These are phyloP conservation scores for Limnodromus scolopaceus DNA, from an alignment of 2,797 vertebrate species.

Conservation along the genomic window DNA sequence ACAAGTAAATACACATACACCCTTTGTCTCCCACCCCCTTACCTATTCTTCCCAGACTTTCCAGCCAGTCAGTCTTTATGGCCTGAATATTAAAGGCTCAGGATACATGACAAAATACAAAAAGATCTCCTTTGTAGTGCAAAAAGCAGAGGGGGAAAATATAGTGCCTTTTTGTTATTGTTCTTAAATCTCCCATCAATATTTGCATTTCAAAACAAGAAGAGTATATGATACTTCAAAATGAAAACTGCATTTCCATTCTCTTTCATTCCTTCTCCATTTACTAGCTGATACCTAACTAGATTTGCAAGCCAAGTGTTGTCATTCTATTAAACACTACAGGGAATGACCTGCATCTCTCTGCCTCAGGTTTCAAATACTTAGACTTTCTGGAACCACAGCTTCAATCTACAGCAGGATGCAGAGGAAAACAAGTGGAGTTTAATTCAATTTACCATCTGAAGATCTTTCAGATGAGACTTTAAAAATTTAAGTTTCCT, in stretches of 20 bases:
- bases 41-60: neutral
- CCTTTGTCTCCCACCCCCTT: conserved; percentile 31
- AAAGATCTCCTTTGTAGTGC: neutral
- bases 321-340: neutral
- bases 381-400: neutral
- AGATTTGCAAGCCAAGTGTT: neutral
- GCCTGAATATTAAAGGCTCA: conserved; percentile 1
- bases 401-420: neutral
- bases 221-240: neutral
- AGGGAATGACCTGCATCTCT: neutral
- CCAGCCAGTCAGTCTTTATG: neutral
- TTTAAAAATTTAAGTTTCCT: neutral
- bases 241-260: conserved; percentile 10
- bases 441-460: neutral
- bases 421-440: neutral
- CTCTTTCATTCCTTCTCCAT: neutral
- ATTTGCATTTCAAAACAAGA: conserved; percentile 41
- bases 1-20: conserved; percentile 29
- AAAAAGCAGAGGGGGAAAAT: neutral
- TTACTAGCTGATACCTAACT: neutral
- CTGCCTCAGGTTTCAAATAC: conserved; percentile 4
- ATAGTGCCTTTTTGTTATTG: neutral
- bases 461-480: neutral
- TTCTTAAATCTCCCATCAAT: neutral
- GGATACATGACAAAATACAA: neutral